Percentiles rank a stretch among this genome's conserved stretches.
Conservation (phyloP, 2,797 vertebrate genomes). For the Sebastes aleutianus region DNA sequence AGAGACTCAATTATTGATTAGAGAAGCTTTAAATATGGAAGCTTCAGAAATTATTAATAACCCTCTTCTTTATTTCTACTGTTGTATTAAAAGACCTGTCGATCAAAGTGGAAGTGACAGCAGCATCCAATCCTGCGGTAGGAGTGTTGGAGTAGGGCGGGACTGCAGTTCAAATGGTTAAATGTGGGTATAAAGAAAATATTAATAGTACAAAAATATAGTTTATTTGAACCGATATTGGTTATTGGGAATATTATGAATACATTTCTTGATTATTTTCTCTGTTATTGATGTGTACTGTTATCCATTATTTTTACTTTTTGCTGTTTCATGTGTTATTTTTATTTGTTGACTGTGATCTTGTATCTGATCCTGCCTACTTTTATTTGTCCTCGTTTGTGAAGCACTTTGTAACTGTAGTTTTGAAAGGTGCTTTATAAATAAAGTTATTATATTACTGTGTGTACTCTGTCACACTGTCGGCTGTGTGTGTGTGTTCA, state of each 20-base stretch:
- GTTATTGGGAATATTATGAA: neutral
- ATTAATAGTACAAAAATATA: neutral
- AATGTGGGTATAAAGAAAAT: neutral
- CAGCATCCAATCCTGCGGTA: neutral
- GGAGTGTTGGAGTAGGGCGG: neutral
- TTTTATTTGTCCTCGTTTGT: neutral
- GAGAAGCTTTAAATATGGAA: neutral
- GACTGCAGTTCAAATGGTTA: neutral
- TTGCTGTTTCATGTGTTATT: neutral
- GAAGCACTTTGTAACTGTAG: too few relatives aligned
- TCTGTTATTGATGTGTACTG: too few relatives aligned
- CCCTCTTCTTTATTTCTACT: neutral
- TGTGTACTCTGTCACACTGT: neutral
- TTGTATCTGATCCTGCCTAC: too few relatives aligned
- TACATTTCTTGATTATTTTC: neutral
- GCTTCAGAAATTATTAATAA: conserved; percentile 6
- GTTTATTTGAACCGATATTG: too few relatives aligned
- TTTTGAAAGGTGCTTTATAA: too few relatives aligned
- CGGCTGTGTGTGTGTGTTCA: conserved; percentile 5
- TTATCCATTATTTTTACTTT: too few relatives aligned
- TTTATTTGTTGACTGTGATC: too few relatives aligned
- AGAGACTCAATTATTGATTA: conserved; percentile 8
- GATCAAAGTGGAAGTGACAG: neutral
- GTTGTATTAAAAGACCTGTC: neutral
- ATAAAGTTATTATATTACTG: neutral